Base-by-base conservation (phyloP, 2,888 invertebrate genomes). In the Caenorhabditis afra region DNA sequence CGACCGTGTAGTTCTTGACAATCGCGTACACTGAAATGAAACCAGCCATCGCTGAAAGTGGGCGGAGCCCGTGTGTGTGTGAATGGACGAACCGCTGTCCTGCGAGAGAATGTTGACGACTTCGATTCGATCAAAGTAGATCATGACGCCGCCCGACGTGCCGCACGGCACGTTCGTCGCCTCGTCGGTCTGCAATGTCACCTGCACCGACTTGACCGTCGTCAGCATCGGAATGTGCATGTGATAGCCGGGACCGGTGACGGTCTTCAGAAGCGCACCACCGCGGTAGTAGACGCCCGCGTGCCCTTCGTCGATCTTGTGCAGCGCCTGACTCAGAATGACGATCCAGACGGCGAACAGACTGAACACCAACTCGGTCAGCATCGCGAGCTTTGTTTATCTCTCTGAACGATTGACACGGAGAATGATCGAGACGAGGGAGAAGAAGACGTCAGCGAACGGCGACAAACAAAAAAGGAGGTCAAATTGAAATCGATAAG, bases 81-180 rank as follows among this genome's bases (percentile, higher is more conserved):
- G n/a, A n/a, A n/a, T n/a, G n/a, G n/a, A 90, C 91, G 91, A 91
- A 95, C 95, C 95, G 91, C 94, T 94, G 66, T 91, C 91, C 41
- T 94, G 91, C 90, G 94, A 94, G 65, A 96, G 91, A 89, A 95
- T 94, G 91, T 96, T 96, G 2, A 96, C 95, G 81, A 96, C 95
- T 93, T 96, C 95, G 87, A 96, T 95, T 84, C 95, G 92, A 91
- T 96, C 95, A 29, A 91, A 96, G 95, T 95, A 95, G 86, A 96
- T 95, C 93, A 96, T 95, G 0, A 96, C 95, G 71, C 96, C 96
- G 53, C 96, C 95, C 90, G 95, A 95, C 7, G 96, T 96, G 47
- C 96, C 96, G 91, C 96, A 96, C 0, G 96, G 95, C 14, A 96
- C 95, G 93, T 96, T 96, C 90, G 95, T 95, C 5, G 95, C 95